Percentiles rank a stretch among this genome's conserved stretches.
Conservation (phyloP, 2,113 vertebrate species). For the Oncorhynchus clarkii region DNA sequence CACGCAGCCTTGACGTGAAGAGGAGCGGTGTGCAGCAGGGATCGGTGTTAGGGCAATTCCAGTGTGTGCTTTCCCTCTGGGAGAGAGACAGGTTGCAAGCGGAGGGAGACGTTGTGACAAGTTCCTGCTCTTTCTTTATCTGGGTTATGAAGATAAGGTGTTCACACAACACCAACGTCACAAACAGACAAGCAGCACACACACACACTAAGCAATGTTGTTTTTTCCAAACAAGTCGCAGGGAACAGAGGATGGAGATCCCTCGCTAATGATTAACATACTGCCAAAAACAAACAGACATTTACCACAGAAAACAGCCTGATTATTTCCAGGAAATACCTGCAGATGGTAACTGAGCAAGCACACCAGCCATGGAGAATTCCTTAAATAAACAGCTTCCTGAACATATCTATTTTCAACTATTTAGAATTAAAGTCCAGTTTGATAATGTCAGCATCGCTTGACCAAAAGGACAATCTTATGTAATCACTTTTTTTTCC, state of each 20-base stretch:
- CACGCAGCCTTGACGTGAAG: neutral
- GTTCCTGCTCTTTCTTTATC: constrained; percentile 56
- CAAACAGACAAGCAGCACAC: constrained; percentile 29
- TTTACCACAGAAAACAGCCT: constrained; percentile 30
- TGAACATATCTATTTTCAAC: neutral
- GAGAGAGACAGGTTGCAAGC: constrained; percentile 61
- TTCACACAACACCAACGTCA: constrained; percentile 44
- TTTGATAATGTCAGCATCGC: neutral
- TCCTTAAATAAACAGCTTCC: neutral
- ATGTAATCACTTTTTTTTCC: too few species aligned
- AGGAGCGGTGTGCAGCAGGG: neutral
- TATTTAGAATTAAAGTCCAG: neutral
- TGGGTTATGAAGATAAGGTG: constrained; percentile 52
- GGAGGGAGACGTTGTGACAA: constrained; percentile 43
- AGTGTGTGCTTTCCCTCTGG: constrained; percentile 42
- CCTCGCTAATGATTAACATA: constrained; percentile 58
- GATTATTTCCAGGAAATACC: constrained; percentile 42
- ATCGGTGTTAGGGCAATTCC: neutral
- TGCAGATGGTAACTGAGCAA: constrained; percentile 18
- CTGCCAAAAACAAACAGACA: constrained; percentile 21
- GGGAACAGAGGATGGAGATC: neutral
- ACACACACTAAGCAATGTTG: constrained; percentile 24
- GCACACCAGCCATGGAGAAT: neutral
- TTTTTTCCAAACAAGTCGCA: constrained; percentile 38
- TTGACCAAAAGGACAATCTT: neutral